phyloP scores from a whole-genome alignment of 2,888 invertebrate genomes.

The Heteromyza rotundicornis region DNA sequence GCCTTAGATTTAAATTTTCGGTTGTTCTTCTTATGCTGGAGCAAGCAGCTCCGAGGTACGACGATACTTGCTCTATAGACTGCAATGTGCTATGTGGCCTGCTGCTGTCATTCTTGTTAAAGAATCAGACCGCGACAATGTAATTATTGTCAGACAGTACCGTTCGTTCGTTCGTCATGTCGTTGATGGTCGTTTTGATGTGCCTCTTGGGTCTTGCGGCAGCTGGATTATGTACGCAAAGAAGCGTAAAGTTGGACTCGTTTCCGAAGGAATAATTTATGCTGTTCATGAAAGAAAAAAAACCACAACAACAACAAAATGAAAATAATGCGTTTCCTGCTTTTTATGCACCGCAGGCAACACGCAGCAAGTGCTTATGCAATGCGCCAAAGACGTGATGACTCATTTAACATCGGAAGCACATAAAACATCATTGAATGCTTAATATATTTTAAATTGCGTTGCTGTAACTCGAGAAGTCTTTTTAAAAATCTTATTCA shows the following conservation, averaged over 20 bases:
- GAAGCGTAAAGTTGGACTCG: not conserved
- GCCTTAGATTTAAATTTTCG: no score
- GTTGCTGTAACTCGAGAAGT: not conserved
- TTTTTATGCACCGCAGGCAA: no score
- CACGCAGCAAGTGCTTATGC: no score
- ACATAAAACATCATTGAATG: not conserved
- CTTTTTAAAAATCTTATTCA: not conserved
- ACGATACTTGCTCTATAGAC: no score
- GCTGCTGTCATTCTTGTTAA: slow-evolving; percentile 3
- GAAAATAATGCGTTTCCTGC: not conserved
- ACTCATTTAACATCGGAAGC: slow-evolving; percentile 1
- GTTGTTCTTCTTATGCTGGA: not conserved
- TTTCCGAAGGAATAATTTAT: slow-evolving; percentile 1
- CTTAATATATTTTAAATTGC: not conserved
- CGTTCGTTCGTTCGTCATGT: not conserved
- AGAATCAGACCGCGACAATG: slow-evolving; percentile 4
- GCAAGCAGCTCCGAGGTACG: no score
- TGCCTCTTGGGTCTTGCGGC: not conserved
- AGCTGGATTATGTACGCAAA: not conserved
- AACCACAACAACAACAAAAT: not conserved
- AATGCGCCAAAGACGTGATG: no score
- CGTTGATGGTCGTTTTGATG: not conserved
- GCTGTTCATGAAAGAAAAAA: no score
- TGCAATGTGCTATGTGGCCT: not conserved
- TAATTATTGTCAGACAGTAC: not conserved